Conservation (phyloP, 2,888 invertebrate genomes). For the Ornithoptera alexandrae region DNA sequence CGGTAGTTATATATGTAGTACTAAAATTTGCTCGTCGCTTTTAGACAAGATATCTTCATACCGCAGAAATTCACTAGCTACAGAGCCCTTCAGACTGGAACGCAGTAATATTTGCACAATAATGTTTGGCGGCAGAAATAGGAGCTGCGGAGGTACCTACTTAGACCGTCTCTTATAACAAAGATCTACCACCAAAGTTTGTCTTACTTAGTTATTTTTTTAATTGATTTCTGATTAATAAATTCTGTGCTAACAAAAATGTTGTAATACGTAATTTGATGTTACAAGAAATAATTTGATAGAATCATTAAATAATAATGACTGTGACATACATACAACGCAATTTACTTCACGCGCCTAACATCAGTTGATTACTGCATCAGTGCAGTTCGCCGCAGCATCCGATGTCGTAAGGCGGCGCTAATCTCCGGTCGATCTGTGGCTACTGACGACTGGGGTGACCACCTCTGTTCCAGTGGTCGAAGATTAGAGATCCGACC, state of each 20-base stretch:
- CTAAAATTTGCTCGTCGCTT: too few species aligned
- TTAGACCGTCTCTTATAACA: too few species aligned
- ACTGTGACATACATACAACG: conserved; percentile 2
- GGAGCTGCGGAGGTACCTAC: too few species aligned
- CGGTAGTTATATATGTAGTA: too few species aligned
- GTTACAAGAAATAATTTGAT: conserved; percentile 3
- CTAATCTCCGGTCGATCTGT: conserved; percentile 20
- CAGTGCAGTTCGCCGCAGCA: conserved; percentile 4
- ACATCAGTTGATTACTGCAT: conserved; percentile 9
- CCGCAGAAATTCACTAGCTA: too few species aligned
- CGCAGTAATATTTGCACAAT: too few species aligned
- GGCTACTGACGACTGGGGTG: background rate
- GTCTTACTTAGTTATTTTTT: too few species aligned
- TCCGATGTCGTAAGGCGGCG: conserved; percentile 18
- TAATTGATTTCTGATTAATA: background rate
- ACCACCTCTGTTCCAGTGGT: conserved; percentile 1
- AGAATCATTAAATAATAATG: conserved; percentile 7
- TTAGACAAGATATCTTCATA: too few species aligned
- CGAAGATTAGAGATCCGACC: background rate
- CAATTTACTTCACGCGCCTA: conserved; percentile 8
- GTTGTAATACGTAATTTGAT: background rate
- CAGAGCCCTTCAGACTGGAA: too few species aligned
- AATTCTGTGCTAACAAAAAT: background rate
- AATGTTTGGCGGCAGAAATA: too few species aligned
- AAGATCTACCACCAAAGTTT: too few species aligned